Percentiles rank a stretch among this genome's conserved stretches.
Evolutionary conservation across 2,888 invertebrate genomes (phyloP).

Genomic region (Calliopum simillimum): DNA sequence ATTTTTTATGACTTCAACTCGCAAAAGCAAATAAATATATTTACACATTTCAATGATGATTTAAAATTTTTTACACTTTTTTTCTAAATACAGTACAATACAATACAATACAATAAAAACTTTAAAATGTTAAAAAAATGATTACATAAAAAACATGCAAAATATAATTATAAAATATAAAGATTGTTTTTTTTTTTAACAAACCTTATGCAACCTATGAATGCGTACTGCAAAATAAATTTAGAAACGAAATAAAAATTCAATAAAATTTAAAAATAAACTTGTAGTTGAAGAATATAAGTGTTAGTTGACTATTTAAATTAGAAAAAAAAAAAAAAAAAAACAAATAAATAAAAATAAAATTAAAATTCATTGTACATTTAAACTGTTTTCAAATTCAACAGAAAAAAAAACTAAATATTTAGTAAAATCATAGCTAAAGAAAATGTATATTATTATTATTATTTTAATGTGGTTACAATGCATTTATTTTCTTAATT

Average conservation of each 20-base stretch:
- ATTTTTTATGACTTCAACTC: too few relatives aligned
- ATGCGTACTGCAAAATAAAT: too few relatives aligned
- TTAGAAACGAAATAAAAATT: too few relatives aligned
- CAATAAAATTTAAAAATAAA: not conserved
- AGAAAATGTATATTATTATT: constrained; percentile 1
- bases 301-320: constrained; percentile 20
- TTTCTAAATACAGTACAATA: too few relatives aligned
- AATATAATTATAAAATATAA: too few relatives aligned
- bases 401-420: not conserved
- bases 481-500: constrained; percentile 4
- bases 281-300: not conserved
- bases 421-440: constrained; percentile 5
- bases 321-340: constrained; percentile 36
- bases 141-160: not conserved
- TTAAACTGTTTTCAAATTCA: not conserved
- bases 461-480: not conserved
- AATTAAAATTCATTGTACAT: constrained; percentile 34
- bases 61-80: not conserved
- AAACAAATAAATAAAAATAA: constrained; percentile 38
- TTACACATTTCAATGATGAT: not conserved
- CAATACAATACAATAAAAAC: not conserved
- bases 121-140: not conserved
- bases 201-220: too few relatives aligned
- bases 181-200: too few relatives aligned
- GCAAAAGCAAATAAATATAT: not conserved